These are phyloP conservation scores for Drosophila melanosoma DNA, from an alignment of 2,888 invertebrate species.

Conservation along the genomic window DNA sequence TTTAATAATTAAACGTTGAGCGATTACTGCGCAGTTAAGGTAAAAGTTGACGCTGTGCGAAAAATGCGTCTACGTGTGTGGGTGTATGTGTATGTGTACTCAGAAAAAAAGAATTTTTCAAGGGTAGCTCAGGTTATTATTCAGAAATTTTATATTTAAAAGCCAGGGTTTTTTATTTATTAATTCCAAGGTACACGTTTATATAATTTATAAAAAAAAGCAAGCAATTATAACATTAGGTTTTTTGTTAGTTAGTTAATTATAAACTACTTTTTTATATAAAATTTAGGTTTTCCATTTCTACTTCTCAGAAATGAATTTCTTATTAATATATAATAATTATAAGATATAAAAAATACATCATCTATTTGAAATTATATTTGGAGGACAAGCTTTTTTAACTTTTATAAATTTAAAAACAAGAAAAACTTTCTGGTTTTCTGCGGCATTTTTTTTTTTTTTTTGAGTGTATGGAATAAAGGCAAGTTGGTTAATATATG, in stretches of 20 bases:
- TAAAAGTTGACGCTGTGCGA: not conserved
- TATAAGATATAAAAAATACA: not conserved
- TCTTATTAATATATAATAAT: not conserved
- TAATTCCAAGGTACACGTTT: not conserved
- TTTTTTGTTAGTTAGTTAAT: not conserved
- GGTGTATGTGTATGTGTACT: not conserved
- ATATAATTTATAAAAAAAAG: not conserved
- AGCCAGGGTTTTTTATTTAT: not conserved
- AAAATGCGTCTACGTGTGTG: not conserved
- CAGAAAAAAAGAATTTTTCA: not conserved
- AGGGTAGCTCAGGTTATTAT: not conserved
- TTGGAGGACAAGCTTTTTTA: not conserved
- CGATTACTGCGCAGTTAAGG: conserved; percentile 28
- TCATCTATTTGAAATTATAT: not conserved
- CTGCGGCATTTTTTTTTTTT: not conserved
- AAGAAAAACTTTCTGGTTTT: not conserved
- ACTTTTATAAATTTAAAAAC: not conserved
- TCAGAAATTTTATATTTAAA: not conserved
- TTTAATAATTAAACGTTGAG: conserved; percentile 33
- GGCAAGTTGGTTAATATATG: not conserved
- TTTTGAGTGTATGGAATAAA: not conserved
- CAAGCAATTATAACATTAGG: not conserved
- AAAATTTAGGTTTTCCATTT: not conserved
- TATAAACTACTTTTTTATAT: not conserved
- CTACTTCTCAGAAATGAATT: not conserved